Percentiles rank a stretch among this genome's conserved stretches.
phyloP scores from a whole-genome alignment of 2,888 invertebrate genomes.

The Anthophora plumipes region DNA sequence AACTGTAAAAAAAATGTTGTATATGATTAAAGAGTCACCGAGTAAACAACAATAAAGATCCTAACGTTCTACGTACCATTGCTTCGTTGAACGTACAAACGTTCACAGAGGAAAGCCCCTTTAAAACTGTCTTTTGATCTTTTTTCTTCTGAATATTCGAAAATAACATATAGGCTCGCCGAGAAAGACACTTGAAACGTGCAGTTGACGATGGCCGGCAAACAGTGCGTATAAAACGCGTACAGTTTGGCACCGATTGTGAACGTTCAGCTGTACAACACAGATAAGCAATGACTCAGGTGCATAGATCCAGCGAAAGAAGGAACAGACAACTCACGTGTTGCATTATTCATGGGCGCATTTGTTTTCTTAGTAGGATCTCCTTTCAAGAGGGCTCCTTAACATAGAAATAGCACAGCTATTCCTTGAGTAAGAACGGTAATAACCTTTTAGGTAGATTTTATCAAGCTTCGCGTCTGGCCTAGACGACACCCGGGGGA shows the following conservation, averaged over 20 bases:
- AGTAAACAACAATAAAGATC: no score
- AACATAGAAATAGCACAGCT: slow-evolving; percentile 47
- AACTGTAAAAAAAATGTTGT: no score
- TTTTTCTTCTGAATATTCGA: no score
- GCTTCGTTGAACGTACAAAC: no score
- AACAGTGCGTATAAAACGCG: background rate
- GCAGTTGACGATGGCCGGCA: no score
- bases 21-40: no score
- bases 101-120: no score
- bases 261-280: slow-evolving; percentile 15
- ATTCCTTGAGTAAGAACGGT: slow-evolving; percentile 36
- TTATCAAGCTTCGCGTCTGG: slow-evolving; percentile 25
- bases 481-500: background rate
- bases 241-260: slow-evolving; percentile 19
- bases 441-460: slow-evolving; percentile 52
- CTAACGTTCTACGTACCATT: no score
- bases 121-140: no score
- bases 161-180: no score
- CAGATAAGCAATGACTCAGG: slow-evolving; percentile 50
- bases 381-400: slow-evolving; percentile 42
- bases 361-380: slow-evolving; percentile 51
- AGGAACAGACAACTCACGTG: slow-evolving; percentile 25
- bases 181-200: no score
- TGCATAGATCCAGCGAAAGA: slow-evolving; percentile 18
- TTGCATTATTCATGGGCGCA: slow-evolving; percentile 59